These are phyloP conservation scores for Protodeltote pygarga DNA, from an alignment of 2,888 invertebrate species.

Conservation along the genomic window DNA sequence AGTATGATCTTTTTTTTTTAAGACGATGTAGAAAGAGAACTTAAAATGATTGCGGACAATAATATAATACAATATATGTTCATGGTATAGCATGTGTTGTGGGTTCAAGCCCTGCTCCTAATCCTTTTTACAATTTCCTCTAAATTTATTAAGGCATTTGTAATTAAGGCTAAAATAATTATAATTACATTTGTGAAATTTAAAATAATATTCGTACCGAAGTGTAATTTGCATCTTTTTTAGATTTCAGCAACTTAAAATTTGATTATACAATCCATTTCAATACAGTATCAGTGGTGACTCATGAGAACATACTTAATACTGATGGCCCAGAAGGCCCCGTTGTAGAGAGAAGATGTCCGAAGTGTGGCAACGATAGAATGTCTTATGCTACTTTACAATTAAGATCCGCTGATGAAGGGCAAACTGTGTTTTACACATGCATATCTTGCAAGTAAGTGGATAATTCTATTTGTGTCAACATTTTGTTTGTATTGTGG, in stretches of 20 bases:
- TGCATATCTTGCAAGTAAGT: constrained; percentile 96
- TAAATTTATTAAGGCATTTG: too few relatives aligned
- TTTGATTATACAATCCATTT: constrained; percentile 91
- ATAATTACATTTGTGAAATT: too few relatives aligned
- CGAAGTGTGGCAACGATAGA: constrained; percentile 95
- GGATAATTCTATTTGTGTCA: neutral
- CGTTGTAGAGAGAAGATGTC: constrained; percentile 92
- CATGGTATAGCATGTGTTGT: too few relatives aligned
- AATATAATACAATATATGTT: too few relatives aligned
- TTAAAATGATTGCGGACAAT: too few relatives aligned
- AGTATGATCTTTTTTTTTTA: too few relatives aligned
- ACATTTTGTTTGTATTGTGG: neutral
- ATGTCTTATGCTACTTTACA: constrained; percentile 99
- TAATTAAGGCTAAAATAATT: too few relatives aligned
- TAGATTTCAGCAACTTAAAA: constrained; percentile 89
- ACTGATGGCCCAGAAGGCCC: constrained; percentile 90
- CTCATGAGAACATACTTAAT: constrained; percentile 67
- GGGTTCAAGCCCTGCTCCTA: too few relatives aligned
- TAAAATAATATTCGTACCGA: too few relatives aligned
- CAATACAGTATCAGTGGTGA: constrained; percentile 83
- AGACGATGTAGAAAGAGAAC: too few relatives aligned
- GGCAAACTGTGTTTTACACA: constrained; percentile 99
- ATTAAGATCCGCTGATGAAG: constrained; percentile 98
- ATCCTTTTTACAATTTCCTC: too few relatives aligned
- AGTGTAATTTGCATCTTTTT: constrained; percentile 53